Percentiles rank a stretch among this genome's conserved stretches.
phyloP scores from a whole-genome alignment of 1,140 invertebrate species.

The Zophobas morio region DNA sequence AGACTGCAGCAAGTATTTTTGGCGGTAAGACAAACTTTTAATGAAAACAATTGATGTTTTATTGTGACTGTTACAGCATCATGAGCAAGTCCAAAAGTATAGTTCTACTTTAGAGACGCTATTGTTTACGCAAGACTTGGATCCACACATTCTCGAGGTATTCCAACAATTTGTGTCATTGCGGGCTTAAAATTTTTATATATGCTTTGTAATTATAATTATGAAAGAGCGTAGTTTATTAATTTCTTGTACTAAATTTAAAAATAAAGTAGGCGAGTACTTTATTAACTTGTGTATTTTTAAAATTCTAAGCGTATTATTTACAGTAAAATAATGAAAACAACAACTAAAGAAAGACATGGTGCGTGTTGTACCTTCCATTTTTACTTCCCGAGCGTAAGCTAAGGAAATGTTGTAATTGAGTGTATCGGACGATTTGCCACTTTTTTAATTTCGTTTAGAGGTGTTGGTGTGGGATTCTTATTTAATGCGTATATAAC shows the following conservation, averaged over 20 bases:
- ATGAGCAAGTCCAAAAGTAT: slow-evolving; percentile 98
- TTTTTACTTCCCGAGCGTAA: no score
- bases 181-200: slow-evolving; percentile 45
- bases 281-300: not conserved
- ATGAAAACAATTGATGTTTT: slow-evolving; percentile 29
- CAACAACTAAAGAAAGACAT: no score
- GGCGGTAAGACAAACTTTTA: slow-evolving; percentile 76
- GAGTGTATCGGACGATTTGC: no score
- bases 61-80: slow-evolving; percentile 80
- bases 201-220: slow-evolving; percentile 10
- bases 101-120: slow-evolving; percentile 94
- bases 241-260: slow-evolving; percentile 9
- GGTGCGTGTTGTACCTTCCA: no score
- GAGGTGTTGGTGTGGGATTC: no score
- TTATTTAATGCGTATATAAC: no score
- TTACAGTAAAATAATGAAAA: no score
- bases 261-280: not conserved
- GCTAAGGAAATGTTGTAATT: no score
- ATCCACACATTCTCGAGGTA: slow-evolving; percentile 95
- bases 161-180: slow-evolving; percentile 97
- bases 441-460: no score
- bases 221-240: slow-evolving; percentile 14
- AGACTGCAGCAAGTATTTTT: slow-evolving; percentile 96
- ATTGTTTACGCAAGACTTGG: slow-evolving; percentile 96
- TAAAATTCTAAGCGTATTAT: no score